Percentiles rank a stretch among this genome's conserved stretches.
These are phyloP conservation scores for Vipera ursinii DNA, from an alignment of 2,797 vertebrate genomes.

Conservation along the genomic window DNA sequence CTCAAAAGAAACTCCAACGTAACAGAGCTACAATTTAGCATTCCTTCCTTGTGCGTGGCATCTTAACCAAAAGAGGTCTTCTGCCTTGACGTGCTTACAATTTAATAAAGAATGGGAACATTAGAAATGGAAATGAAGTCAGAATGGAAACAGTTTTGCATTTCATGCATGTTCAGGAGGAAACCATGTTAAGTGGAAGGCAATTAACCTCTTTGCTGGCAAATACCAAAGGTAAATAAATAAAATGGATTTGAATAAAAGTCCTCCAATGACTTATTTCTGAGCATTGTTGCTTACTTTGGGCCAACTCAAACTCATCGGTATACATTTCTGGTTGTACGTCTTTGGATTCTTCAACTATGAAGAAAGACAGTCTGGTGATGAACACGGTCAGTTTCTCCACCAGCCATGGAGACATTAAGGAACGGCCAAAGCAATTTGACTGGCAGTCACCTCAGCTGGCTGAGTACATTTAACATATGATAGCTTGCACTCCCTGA, in stretches of 20 bases:
- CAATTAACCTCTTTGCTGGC: not conserved
- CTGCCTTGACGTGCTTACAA: not conserved
- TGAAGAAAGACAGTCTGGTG: not conserved
- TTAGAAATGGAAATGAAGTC: not conserved
- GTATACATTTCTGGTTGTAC: not conserved
- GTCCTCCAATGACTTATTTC: not conserved
- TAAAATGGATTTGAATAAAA: not conserved
- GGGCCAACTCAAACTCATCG: not conserved
- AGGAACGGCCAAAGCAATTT: conserved; percentile 2
- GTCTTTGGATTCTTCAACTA: not conserved
- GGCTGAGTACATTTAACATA: not conserved
- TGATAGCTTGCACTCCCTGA: not conserved
- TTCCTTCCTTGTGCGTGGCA: not conserved
- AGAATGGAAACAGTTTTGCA: not conserved
- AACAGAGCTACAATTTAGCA: not conserved
- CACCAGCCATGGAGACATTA: not conserved
- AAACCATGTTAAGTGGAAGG: not conserved
- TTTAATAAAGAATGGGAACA: not conserved
- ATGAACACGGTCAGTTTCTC: not conserved
- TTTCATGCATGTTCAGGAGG: not conserved
- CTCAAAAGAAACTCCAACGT: not conserved
- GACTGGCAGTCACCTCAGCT: not conserved
- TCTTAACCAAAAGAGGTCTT: not conserved
- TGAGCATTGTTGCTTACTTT: not conserved
- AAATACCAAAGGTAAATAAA: not conserved